Base-by-base conservation (phyloP, 1,140 invertebrate species). In the Doryteuthis pealeii region DNA sequence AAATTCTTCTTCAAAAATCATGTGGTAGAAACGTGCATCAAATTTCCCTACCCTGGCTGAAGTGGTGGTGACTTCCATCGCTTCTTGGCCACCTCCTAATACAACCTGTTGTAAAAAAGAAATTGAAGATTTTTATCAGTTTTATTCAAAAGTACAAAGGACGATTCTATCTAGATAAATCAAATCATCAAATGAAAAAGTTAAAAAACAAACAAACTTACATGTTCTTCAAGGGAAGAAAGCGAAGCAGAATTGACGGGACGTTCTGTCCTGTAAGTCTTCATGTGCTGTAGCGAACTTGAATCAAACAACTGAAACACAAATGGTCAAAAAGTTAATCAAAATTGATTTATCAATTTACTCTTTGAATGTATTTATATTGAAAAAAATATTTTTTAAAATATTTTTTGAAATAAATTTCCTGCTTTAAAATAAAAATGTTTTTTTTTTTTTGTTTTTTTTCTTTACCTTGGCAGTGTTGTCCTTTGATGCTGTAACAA, bases 1-100 rank as follows among this genome's bases (percentile, higher is more conserved):
- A 89, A 99, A 99, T 89, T 99, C 98, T 89, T 99, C 97, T 90
- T 99, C 98, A 87, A 98, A 99, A n/a, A 99, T 93, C 66, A 99
- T 88, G 89, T 99, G 97, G 91, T 95, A 99, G 88, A 99, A 98
- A 67, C 97, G 91, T 4, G 98, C 96, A 88, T 99, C 98, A 85
- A 99, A 99, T 90, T 99, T 99, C 32, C 98, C 98, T 74, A 95
- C 92, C 80, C 95, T 91, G 0, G 96, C 93, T 0, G 96, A 97
- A 0, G 97, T 99, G 8, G 96, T 99, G 45, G 98, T 99, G 71
- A 99, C 98, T 85, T 98, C 95, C 94, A 97, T 98, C 75, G 97
- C 97, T 89, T 99, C 97, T 90, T 99, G 97, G 85, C 97, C 97
- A 89, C 97, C 97, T 75, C 97, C 97, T 70, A 99, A 88, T 22